These are phyloP conservation scores for Plagodis dolabraria DNA, from an alignment of 2,888 invertebrate species.

Conservation along the genomic window DNA sequence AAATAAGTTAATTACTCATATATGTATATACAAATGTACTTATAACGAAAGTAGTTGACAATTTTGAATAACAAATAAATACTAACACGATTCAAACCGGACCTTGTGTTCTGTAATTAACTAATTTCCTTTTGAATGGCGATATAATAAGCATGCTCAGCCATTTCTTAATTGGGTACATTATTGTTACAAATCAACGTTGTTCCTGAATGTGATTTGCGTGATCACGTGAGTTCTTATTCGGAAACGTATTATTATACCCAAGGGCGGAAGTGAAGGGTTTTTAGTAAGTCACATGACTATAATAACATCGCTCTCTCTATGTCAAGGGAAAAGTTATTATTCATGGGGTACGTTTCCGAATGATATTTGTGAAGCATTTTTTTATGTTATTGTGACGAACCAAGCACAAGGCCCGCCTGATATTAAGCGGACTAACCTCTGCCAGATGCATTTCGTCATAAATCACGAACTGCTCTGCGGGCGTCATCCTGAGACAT, in stretches of 20 bases:
- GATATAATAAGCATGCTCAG: constrained; percentile 6
- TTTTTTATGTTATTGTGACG: too few species aligned
- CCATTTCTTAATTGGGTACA: constrained; percentile 13
- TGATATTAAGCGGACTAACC: too few species aligned
- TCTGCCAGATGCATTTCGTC: too few species aligned
- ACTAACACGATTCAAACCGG: constrained; percentile 2
- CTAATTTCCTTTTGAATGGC: constrained; percentile 18
- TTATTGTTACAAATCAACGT: constrained; percentile 1
- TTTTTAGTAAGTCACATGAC: constrained; percentile 36
- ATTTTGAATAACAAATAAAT: too few species aligned
- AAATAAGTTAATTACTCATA: too few species aligned
- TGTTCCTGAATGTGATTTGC: constrained; percentile 23
- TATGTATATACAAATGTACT: too few species aligned
- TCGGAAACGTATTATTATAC: constrained; percentile 24
- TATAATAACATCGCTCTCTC: constrained; percentile 17
- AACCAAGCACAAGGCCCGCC: too few species aligned
- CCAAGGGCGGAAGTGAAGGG: constrained; percentile 40
- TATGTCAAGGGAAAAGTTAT: constrained; percentile 30
- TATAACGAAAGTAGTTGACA: too few species aligned
- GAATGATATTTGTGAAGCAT: too few species aligned
- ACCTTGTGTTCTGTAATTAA: constrained; percentile 15
- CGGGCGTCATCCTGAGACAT: too few species aligned
- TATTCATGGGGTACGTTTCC: too few species aligned
- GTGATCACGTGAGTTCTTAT: constrained; percentile 34
- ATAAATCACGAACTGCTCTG: too few species aligned